Conservation (phyloP, 2,113 vertebrate species). For the Suncus etruscus region DNA sequence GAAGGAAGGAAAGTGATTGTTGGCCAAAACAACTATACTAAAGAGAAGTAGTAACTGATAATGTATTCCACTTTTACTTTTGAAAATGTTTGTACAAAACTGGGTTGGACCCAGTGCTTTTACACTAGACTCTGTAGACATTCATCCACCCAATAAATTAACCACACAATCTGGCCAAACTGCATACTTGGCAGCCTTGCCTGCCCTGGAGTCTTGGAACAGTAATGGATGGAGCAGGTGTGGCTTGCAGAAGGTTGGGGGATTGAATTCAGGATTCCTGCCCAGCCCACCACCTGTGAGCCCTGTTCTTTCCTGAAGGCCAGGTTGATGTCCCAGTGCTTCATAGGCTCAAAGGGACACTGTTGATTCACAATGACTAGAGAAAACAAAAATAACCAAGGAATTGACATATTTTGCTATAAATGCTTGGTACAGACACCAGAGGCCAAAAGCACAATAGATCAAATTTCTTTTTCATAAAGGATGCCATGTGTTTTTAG, state of each 20-base stretch:
- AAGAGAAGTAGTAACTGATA: conserved; percentile 57
- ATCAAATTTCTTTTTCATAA: conserved; percentile 16
- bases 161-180: conserved; percentile 61
- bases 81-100: conserved; percentile 74
- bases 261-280: not conserved
- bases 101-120: conserved; percentile 57
- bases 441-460: not conserved
- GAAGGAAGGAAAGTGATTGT: conserved; percentile 51
- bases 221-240: not conserved
- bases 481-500: not conserved
- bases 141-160: conserved; percentile 76
- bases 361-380: conserved; percentile 24
- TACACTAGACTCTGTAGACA: conserved; percentile 63
- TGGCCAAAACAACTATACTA: conserved; percentile 66
- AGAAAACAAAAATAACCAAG: conserved; percentile 15
- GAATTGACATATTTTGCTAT: not conserved
- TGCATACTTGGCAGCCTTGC: conserved; percentile 47
- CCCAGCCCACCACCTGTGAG: conserved; percentile 31
- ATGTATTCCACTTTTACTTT: conserved; percentile 74
- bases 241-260: conserved; percentile 43
- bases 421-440: not conserved
- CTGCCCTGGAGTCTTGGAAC: conserved; percentile 53
- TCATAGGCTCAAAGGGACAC: conserved; percentile 17
- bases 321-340: not conserved
- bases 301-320: not conserved